Evolutionary conservation across 2,888 invertebrate species (phyloP).

Genomic region (Agrochola circellaris): DNA sequence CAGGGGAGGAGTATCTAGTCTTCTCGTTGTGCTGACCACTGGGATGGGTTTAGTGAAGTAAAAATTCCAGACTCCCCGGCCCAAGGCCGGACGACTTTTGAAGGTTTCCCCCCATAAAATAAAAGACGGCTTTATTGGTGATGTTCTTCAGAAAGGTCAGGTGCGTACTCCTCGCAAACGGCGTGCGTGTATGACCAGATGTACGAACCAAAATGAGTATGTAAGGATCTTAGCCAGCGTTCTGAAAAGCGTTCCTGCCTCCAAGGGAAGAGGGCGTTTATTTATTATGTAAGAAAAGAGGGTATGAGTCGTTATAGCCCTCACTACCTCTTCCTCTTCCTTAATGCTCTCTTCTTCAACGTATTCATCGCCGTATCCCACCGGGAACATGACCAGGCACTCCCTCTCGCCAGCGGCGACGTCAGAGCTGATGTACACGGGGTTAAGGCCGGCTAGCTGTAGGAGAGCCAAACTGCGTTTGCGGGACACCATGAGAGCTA

Average conservation of each 20-base stretch:
- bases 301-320: background rate
- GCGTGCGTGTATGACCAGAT: background rate
- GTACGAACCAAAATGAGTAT: background rate
- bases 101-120: background rate
- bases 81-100: background rate
- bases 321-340: slow-evolving; percentile 72
- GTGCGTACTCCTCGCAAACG: background rate
- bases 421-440: slow-evolving; percentile 85
- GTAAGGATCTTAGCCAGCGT: background rate
- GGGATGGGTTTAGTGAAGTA: background rate
- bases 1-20: background rate
- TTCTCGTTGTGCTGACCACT: background rate
- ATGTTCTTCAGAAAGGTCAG: background rate
- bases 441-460: slow-evolving; percentile 83
- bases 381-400: slow-evolving; percentile 85
- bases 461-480: slow-evolving; percentile 83
- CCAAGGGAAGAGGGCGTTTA: background rate
- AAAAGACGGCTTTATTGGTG: background rate
- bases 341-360: slow-evolving; percentile 76
- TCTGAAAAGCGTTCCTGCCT: too few species aligned
- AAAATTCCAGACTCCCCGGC: background rate
- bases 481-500: slow-evolving; percentile 87
- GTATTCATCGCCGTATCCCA: slow-evolving; percentile 86
- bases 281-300: background rate
- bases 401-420: slow-evolving; percentile 79